Evolutionary conservation across 1,140 invertebrate genomes (phyloP).

Genomic region (Drosophila truncata): DNA sequence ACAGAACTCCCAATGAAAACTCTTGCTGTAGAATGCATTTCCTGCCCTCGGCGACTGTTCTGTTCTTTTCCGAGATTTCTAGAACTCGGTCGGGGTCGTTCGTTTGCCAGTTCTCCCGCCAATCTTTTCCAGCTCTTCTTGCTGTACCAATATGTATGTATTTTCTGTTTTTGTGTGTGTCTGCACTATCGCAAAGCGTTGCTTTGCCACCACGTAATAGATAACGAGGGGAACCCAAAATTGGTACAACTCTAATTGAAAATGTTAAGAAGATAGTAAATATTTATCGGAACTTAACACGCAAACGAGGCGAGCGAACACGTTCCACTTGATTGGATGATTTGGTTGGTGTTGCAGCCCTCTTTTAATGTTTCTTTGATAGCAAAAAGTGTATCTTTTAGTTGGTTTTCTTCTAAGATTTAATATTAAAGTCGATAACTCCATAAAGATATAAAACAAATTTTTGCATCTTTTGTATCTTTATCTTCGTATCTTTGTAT

Average conservation of each 20-base stretch:
- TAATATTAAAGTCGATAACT: not conserved
- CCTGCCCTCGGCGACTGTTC: constrained; percentile 10
- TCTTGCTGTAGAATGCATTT: constrained; percentile 24
- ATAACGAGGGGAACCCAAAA: constrained; percentile 61
- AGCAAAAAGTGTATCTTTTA: not conserved
- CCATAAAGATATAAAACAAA: not conserved
- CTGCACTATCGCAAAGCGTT: constrained; percentile 59
- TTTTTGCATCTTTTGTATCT: not conserved
- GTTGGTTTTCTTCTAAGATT: not conserved
- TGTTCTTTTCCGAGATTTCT: constrained; percentile 31
- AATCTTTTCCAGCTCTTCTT: constrained; percentile 31
- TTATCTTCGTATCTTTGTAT: not conserved
- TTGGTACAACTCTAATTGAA: constrained; percentile 82
- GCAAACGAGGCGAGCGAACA: constrained; percentile 57
- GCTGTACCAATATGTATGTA: constrained; percentile 52
- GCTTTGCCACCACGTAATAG: constrained; percentile 69
- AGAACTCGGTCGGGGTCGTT: constrained; percentile 47
- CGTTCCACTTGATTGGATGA: constrained; percentile 70
- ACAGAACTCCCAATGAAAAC: not conserved
- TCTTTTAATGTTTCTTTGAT: not conserved
- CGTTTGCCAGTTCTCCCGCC: constrained; percentile 27
- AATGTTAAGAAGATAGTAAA: constrained; percentile 80
- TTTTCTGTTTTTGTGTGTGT: constrained; percentile 27
- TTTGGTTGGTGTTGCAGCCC: constrained; percentile 27
- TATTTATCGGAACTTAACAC: constrained; percentile 76